Conservation (phyloP, 2,113 vertebrate genomes). For the Stegostoma tigrinum region DNA sequence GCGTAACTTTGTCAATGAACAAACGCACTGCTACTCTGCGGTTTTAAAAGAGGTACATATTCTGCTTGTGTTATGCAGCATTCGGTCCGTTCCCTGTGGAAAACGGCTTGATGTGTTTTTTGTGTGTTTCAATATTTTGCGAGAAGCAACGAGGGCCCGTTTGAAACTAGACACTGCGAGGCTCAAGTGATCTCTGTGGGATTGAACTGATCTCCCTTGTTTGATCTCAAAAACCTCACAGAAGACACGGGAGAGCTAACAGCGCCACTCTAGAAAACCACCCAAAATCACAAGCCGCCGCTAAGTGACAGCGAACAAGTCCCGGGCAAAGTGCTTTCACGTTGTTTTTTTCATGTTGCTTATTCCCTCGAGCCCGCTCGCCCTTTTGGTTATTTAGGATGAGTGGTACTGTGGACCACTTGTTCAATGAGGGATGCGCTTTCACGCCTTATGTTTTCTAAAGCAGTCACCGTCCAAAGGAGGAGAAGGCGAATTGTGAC, state of each 20-base stretch:
- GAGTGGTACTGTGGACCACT: too few relatives aligned
- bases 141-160: neutral
- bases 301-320: neutral
- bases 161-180: slow-evolving; percentile 1
- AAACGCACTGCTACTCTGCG: neutral
- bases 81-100: neutral
- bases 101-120: neutral
- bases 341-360: neutral
- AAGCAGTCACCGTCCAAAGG: neutral
- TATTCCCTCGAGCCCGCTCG: neutral
- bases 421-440: neutral
- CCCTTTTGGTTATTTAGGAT: neutral
- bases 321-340: neutral
- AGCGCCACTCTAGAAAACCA: neutral
- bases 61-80: neutral
- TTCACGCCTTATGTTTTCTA: neutral
- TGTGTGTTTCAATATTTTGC: neutral
- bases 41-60: too few relatives aligned
- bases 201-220: slow-evolving; percentile 1
- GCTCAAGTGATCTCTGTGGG: slow-evolving; percentile 23
- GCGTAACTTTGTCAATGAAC: neutral
- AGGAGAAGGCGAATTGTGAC: neutral
- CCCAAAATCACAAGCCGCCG: neutral
- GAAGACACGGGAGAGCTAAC: neutral
- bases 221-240: neutral